Conservation (phyloP, 1,140 invertebrate species). For the Chlorops oryzae region DNA sequence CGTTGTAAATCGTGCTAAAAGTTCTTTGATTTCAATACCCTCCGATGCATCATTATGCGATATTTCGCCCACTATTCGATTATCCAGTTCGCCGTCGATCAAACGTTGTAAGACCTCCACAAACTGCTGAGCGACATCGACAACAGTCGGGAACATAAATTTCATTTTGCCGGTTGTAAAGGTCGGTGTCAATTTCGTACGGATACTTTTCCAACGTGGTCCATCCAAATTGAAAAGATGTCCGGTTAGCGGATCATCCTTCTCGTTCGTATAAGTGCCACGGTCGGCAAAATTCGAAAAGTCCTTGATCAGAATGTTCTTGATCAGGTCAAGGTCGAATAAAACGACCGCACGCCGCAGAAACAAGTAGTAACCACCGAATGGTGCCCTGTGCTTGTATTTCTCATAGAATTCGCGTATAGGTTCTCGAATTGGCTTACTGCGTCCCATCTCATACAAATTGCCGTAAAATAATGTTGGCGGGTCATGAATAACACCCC, state of each 20-base stretch:
- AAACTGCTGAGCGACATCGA: slow-evolving; percentile 36
- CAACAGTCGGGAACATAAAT: slow-evolving; percentile 48
- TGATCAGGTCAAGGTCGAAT: slow-evolving; percentile 55
- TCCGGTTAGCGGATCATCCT: slow-evolving; percentile 48
- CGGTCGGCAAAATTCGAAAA: slow-evolving; percentile 52
- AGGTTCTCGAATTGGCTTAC: slow-evolving; percentile 12
- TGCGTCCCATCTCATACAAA: slow-evolving; percentile 19
- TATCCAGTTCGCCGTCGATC: background rate
- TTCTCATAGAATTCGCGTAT: slow-evolving; percentile 35
- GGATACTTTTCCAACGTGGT: slow-evolving; percentile 52
- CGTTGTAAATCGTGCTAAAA: slow-evolving; percentile 52
- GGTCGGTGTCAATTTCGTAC: slow-evolving; percentile 51
- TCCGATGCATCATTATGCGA: background rate
- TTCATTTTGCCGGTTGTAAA: slow-evolving; percentile 56
- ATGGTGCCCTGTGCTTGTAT: slow-evolving; percentile 28
- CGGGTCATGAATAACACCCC: slow-evolving; percentile 43
- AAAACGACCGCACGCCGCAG: slow-evolving; percentile 18
- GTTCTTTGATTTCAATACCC: slow-evolving; percentile 38
- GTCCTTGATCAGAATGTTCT: slow-evolving; percentile 55
- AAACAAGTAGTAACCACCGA: slow-evolving; percentile 28
- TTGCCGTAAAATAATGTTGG: slow-evolving; percentile 42
- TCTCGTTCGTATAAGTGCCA: slow-evolving; percentile 46
- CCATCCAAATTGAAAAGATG: slow-evolving; percentile 49
- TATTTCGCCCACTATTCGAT: background rate
- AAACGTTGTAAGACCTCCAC: slow-evolving; percentile 29